These are phyloP conservation scores for Notoglanidium macrostoma DNA, from an alignment of 2,797 vertebrate species.

Conservation along the genomic window DNA sequence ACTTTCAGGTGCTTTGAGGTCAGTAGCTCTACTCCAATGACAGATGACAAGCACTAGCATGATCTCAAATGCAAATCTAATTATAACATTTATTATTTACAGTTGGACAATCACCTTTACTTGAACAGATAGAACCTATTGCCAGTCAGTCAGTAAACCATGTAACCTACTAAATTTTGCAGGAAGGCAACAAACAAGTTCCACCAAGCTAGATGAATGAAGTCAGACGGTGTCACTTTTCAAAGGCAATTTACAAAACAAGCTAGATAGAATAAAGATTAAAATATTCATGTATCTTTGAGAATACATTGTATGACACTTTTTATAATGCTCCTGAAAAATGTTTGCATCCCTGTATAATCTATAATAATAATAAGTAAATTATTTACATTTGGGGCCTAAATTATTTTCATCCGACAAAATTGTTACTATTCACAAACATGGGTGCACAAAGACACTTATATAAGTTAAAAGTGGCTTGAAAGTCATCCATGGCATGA, in stretches of 20 bases:
- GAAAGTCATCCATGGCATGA: conserved; percentile 41
- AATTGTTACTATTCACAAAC: background rate
- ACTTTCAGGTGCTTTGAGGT: background rate
- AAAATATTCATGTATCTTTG: background rate
- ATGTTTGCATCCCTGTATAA: background rate
- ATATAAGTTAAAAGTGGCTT: background rate
- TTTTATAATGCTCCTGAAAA: conserved; percentile 1
- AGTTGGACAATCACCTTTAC: background rate
- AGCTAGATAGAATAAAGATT: background rate
- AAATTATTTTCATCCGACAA: background rate
- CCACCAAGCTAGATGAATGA: background rate
- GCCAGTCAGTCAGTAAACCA: background rate
- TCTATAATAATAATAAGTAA: background rate
- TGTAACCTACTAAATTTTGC: conserved; percentile 14
- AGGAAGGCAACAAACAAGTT: conserved; percentile 8
- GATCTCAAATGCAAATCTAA: conserved; percentile 15
- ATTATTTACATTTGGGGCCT: background rate
- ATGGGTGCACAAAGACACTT: background rate
- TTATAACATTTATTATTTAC: conserved; percentile 39
- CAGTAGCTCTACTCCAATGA: background rate
- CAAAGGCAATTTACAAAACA: conserved; percentile 1
- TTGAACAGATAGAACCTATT: background rate
- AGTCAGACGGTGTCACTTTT: background rate
- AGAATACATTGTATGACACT: too few species aligned
- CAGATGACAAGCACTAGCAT: background rate